These are phyloP conservation scores for Rhadina sibilatrix DNA, from an alignment of 2,113 vertebrate genomes.

Conservation along the genomic window DNA sequence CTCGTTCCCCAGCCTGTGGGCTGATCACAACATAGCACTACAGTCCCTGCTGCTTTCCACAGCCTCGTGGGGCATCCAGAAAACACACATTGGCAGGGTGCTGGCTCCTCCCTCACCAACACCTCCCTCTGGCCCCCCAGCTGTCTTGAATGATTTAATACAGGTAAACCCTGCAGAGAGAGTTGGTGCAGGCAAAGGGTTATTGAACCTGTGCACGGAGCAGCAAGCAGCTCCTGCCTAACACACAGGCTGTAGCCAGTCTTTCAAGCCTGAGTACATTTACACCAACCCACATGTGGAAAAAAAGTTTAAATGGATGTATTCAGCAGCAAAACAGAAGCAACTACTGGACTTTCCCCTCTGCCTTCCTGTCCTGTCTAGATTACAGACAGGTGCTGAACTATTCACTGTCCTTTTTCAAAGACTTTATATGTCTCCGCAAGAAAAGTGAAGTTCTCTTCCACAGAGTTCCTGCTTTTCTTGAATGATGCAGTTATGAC, in stretches of 20 bases:
- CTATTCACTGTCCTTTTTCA: background rate
- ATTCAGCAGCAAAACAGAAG: background rate
- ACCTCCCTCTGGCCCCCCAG: background rate
- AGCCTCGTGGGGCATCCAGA: background rate
- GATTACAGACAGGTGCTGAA: background rate
- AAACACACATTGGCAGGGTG: background rate
- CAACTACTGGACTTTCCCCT: background rate
- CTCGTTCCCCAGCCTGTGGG: background rate
- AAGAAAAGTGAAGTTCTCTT: background rate
- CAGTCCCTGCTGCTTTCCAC: background rate
- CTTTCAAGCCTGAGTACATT: background rate
- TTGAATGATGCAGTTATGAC: background rate
- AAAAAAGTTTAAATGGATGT: background rate
- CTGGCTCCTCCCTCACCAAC: background rate
- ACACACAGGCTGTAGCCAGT: background rate
- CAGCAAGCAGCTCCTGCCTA: accelerated
- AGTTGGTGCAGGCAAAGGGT: background rate
- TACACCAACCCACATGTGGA: accelerated
- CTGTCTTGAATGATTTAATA: background rate
- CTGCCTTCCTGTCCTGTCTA: background rate
- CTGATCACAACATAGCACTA: accelerated
- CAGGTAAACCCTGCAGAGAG: background rate
- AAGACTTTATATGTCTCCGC: background rate
- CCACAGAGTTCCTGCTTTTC: background rate
- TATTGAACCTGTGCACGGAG: accelerated